Conservation (phyloP, 2,113 vertebrate species). For the Nothocercus nigrocapillus region DNA sequence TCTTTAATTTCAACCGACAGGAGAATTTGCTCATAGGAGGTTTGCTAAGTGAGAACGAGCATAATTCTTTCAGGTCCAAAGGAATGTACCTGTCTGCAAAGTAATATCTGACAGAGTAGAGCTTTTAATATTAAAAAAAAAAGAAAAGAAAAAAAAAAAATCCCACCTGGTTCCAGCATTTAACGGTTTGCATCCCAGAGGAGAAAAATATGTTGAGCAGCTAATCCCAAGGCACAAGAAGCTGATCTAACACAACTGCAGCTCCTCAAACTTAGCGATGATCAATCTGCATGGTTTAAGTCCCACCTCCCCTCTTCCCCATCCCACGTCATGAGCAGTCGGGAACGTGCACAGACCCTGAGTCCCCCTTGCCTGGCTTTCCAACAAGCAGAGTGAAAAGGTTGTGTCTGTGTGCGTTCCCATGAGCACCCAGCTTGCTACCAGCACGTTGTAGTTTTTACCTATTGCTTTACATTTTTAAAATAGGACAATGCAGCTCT, state of each 20-base stretch:
- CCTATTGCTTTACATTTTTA: slow-evolving; percentile 53
- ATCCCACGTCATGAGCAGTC: not conserved
- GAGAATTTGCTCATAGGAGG: not conserved
- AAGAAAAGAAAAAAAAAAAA: not conserved
- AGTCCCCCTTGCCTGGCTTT: slow-evolving; percentile 18
- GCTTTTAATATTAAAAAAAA: not conserved
- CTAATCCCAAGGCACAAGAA: slow-evolving; percentile 5
- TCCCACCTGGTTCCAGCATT: not conserved
- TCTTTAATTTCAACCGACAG: not conserved
- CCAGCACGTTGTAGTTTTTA: not conserved
- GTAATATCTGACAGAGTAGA: not conserved
- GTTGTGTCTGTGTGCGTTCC: slow-evolving; percentile 28
- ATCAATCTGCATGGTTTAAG: slow-evolving; percentile 21
- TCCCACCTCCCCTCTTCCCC: not conserved
- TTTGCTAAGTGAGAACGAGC: not conserved
- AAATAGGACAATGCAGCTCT: slow-evolving; percentile 58
- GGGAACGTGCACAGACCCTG: slow-evolving; percentile 1
- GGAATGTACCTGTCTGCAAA: not conserved
- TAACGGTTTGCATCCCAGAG: slow-evolving; percentile 42
- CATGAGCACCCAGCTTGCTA: slow-evolving; percentile 23
- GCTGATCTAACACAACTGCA: slow-evolving; percentile 34
- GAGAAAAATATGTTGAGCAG: slow-evolving; percentile 44
- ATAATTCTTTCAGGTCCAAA: not conserved
- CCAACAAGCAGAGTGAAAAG: slow-evolving; percentile 32
- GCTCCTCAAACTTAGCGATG: slow-evolving; percentile 37